These are phyloP conservation scores for Xestia xanthographa DNA, from an alignment of 2,888 invertebrate genomes.

Conservation along the genomic window DNA sequence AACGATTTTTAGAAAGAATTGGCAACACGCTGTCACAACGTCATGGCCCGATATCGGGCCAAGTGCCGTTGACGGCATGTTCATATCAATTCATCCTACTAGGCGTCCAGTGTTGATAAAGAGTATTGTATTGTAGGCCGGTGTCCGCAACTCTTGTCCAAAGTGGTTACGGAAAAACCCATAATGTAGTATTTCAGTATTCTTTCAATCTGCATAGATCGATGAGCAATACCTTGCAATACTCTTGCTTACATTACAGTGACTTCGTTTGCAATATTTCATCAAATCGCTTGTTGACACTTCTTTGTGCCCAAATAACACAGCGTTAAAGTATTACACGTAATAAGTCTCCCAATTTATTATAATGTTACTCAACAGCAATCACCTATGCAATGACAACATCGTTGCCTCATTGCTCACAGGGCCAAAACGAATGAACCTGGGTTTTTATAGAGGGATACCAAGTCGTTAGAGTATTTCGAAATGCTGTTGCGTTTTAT, in stretches of 20 bases:
- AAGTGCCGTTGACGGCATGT: no score
- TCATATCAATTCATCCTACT: background rate
- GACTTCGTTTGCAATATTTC: constrained; percentile 48
- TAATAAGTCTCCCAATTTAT: constrained; percentile 52
- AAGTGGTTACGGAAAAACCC: background rate
- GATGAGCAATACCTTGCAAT: constrained; percentile 25
- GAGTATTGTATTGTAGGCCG: background rate
- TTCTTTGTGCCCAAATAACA: constrained; percentile 46
- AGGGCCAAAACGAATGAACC: constrained; percentile 35
- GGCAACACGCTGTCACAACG: no score
- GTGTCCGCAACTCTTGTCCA: background rate
- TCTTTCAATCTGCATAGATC: background rate
- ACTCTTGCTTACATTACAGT: constrained; percentile 17
- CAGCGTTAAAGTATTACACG: constrained; percentile 29
- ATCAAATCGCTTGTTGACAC: constrained; percentile 42
- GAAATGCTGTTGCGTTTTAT: constrained; percentile 29
- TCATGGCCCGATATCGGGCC: no score
- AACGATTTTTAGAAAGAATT: no score
- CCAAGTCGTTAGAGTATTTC: constrained; percentile 1
- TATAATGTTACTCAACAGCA: constrained; percentile 53
- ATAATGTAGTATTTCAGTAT: constrained; percentile 1
- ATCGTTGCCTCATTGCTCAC: constrained; percentile 47
- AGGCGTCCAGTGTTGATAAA: background rate
- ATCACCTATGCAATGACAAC: constrained; percentile 51
- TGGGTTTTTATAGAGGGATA: constrained; percentile 38